Conservation (phyloP, 2,888 invertebrate species). For the Thera britannica region DNA sequence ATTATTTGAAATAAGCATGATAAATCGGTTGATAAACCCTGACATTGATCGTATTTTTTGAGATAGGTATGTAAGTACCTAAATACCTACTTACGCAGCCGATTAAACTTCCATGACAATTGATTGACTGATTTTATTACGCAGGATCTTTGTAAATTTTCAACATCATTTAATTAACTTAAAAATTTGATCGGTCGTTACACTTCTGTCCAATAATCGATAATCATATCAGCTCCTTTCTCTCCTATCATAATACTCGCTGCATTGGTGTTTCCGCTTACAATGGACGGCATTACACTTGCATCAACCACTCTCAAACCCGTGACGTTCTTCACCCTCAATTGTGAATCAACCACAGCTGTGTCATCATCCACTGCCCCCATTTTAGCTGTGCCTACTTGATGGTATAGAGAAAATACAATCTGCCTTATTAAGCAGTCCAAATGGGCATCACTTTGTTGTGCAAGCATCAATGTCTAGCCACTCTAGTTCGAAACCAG, state of each 20-base stretch:
- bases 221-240: slow-evolving; percentile 87
- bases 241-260: slow-evolving; percentile 87
- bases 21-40: slow-evolving; percentile 39
- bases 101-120: neutral
- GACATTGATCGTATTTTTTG: slow-evolving; percentile 32
- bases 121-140: no score
- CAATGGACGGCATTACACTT: slow-evolving; percentile 87
- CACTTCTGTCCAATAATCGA: slow-evolving; percentile 73
- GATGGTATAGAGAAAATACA: slow-evolving; percentile 87
- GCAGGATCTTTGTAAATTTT: no score
- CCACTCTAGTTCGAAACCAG: slow-evolving; percentile 59
- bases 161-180: no score
- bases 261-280: slow-evolving; percentile 86
- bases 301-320: slow-evolving; percentile 86
- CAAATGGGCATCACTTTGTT: slow-evolving; percentile 54
- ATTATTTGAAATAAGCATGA: slow-evolving; percentile 23
- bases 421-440: slow-evolving; percentile 60
- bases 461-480: slow-evolving; percentile 62
- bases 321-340: slow-evolving; percentile 81
- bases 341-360: slow-evolving; percentile 84
- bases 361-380: slow-evolving; percentile 73
- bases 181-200: no score
- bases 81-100: neutral
- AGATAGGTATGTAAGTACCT: neutral
- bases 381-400: slow-evolving; percentile 87